A percentile compares a stretch with the other conserved stretches of the same genome.
Evolutionary conservation across 2,888 invertebrate genomes (phyloP).

Genomic region (Trissolcus brochymenae): DNA sequence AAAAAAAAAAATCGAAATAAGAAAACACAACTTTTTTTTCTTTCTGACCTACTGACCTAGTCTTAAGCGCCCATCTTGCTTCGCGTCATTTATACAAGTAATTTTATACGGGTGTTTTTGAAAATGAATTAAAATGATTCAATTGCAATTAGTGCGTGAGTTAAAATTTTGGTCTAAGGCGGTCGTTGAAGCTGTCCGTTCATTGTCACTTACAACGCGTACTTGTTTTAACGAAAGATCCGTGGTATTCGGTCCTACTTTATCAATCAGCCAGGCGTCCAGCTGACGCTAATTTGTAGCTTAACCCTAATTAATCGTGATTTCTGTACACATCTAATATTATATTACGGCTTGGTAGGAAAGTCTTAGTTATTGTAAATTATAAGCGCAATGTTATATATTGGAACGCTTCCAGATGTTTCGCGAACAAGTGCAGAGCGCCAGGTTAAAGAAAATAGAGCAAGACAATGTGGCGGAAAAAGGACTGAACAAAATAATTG

Average conservation of each 20-base stretch:
- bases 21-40: background rate
- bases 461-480: conserved; percentile 33
- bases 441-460: conserved; percentile 31
- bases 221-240: background rate
- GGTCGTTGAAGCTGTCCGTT: background rate
- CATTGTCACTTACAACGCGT: background rate
- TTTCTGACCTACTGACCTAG: background rate
- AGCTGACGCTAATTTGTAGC: conserved; percentile 9
- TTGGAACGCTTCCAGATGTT: conserved; percentile 57
- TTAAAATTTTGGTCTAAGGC: no score
- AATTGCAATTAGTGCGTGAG: background rate
- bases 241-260: background rate
- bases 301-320: conserved; percentile 44
- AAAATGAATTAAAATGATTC: background rate
- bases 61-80: background rate
- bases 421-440: conserved; percentile 38
- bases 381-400: conserved; percentile 44
- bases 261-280: conserved; percentile 6
- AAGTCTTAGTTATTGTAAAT: conserved; percentile 43
- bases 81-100: background rate
- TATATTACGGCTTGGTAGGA: conserved; percentile 23
- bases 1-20: conserved; percentile 6
- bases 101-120: background rate
- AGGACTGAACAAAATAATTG: conserved; percentile 46
- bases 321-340: conserved; percentile 30